phyloP scores from a whole-genome alignment of 2,113 vertebrate genomes.

The Machaerirhynchus nigripectus region DNA sequence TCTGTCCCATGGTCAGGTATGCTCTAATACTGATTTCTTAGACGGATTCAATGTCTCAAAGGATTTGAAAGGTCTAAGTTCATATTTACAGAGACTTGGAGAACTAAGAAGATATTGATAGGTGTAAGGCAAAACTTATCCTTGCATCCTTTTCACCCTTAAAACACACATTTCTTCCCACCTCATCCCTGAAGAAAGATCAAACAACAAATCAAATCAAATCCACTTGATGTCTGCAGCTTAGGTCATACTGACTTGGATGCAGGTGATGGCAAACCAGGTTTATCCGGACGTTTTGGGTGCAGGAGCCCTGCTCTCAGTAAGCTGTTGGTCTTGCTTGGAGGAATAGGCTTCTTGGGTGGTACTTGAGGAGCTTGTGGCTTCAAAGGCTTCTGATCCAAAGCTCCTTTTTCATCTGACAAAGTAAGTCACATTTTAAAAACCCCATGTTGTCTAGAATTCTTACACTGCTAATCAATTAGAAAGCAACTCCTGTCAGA shows the following conservation, averaged over 20 bases:
- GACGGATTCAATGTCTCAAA: neutral
- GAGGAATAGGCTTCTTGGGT: constrained; percentile 89
- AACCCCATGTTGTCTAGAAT: neutral
- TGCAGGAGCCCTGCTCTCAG: constrained; percentile 70
- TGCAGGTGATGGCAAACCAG: constrained; percentile 73
- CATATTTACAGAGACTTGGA: neutral
- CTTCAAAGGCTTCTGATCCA: constrained; percentile 85
- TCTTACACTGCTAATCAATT: neutral
- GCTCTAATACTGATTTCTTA: neutral
- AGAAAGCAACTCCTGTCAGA: neutral
- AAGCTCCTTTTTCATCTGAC: constrained; percentile 79
- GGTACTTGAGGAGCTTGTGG: constrained; percentile 89
- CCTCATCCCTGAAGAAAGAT: neutral
- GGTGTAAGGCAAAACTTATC: neutral
- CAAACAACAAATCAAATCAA: neutral
- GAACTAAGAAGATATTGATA: neutral
- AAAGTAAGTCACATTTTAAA: constrained; percentile 1
- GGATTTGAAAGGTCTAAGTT: neutral
- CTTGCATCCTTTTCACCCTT: neutral
- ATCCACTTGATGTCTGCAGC: neutral
- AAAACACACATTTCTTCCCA: neutral
- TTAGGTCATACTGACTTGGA: constrained; percentile 76
- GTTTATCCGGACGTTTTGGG: constrained; percentile 88
- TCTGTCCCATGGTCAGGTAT: neutral
- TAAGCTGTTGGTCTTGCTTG: constrained; percentile 78